Conservation (phyloP, 2,888 invertebrate species). For the Oscheius myriophilus region DNA sequence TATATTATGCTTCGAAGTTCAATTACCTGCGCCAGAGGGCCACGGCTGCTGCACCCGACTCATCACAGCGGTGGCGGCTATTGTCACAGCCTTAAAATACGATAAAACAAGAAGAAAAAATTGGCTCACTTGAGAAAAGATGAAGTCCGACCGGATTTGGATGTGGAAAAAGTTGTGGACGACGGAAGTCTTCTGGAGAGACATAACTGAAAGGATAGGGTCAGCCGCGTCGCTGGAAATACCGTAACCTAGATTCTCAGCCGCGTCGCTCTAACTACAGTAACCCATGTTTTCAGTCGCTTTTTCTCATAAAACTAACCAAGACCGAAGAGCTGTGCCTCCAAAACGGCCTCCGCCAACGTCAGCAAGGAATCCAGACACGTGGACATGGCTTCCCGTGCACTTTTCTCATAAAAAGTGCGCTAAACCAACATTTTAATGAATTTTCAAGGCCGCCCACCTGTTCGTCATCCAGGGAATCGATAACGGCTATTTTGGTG, state of each 20-base stretch:
- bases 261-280: not conserved
- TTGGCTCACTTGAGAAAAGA: slow-evolving; percentile 52
- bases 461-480: slow-evolving; percentile 56
- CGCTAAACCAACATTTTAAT: slow-evolving; percentile 19
- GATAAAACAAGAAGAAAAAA: not conserved
- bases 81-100: slow-evolving; percentile 52
- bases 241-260: too few relatives aligned
- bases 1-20: not conserved
- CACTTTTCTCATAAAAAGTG: slow-evolving; percentile 48
- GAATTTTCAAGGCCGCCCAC: not conserved
- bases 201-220: slow-evolving; percentile 31
- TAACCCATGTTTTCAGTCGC: too few relatives aligned
- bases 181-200: slow-evolving; percentile 48
- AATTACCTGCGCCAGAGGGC: slow-evolving; percentile 15
- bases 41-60: slow-evolving; percentile 47
- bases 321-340: slow-evolving; percentile 59
- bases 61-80: slow-evolving; percentile 64
- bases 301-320: slow-evolving; percentile 30
- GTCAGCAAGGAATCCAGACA: slow-evolving; percentile 57
- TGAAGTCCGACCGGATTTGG: slow-evolving; percentile 62
- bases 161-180: slow-evolving; percentile 62
- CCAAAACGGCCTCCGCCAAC: slow-evolving; percentile 57
- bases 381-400: slow-evolving; percentile 46
- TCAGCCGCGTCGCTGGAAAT: not conserved
- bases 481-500: slow-evolving; percentile 66